Base-by-base conservation (phyloP, 2,797 vertebrate species). In the Rousettus madagascariensis region DNA sequence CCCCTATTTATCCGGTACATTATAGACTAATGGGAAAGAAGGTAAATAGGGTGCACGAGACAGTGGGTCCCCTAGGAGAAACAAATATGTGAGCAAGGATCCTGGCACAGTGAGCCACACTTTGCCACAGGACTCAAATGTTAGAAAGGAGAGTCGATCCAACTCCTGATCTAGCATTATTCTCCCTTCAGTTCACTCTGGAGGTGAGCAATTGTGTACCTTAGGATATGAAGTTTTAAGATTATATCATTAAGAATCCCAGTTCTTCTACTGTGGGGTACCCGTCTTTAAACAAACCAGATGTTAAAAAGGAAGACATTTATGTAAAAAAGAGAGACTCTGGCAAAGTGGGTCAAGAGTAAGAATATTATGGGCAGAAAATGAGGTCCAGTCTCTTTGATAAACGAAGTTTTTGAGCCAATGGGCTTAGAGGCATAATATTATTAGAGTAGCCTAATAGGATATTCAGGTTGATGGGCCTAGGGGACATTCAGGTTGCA, bases 331-430 rank as follows among this genome's bases (percentile, higher is more conserved):
- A 80, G 26, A 74, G 65, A 71, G 20, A 55, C 9, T 91, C 66
- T 36, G 66, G 55, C 22, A 69, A n/a, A 77, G 13, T 63, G 43
- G 13, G 9, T 43, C 55, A 19, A 61, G 63, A 83, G 13, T 95
- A 36, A 84, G 61, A 89, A 51, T 65, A 24, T 69, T 41, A 26
- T 30, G 57, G 46, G 55, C 80, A 33, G 74, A 61, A 33, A 71
- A 22, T 36, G 66, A 90, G n/a, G 53, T 69, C 30, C 53, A 90
- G 36, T 6, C 26, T 36, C 28, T 92, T 90, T 30, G 8, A 36
- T 92, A 65, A 77, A 24, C 46, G 68, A 87, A 53, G 46, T 63
- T 94, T 94, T 90, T 94, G 68, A 91, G 88, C 51, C 71, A 80
- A 0, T 66, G 59, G 17, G 36, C 79, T 86, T 93, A 49, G 38